Percentiles rank a stretch among this genome's conserved stretches.
Evolutionary conservation across 2,797 vertebrate species (phyloP).

Genomic region (Manis javanica): DNA sequence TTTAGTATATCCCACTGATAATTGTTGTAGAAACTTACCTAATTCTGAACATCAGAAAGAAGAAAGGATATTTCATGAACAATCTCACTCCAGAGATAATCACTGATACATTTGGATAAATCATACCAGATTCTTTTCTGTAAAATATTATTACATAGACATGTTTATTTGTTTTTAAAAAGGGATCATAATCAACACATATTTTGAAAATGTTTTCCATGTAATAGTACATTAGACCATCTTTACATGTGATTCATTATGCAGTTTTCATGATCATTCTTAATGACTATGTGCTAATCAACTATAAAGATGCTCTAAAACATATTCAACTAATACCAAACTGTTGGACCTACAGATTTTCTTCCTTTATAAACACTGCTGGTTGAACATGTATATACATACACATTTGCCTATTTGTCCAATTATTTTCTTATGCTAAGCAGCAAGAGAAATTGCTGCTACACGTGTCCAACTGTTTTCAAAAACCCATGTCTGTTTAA

Average conservation of each 20-base stretch:
- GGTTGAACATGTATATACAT: neutral
- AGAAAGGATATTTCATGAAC: neutral
- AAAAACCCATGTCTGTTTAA: neutral
- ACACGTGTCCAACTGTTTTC: neutral
- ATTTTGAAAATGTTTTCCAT: neutral
- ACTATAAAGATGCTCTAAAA: neutral
- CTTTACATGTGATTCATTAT: neutral
- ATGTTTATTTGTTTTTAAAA: neutral
- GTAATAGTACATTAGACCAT: neutral
- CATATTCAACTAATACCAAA: neutral
- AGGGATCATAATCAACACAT: neutral
- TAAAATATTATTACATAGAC: neutral
- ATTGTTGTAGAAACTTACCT: neutral
- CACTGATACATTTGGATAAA: neutral
- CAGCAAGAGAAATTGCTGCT: neutral
- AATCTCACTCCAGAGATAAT: neutral
- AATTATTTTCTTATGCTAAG: neutral
- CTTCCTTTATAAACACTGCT: neutral
- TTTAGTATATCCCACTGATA: neutral
- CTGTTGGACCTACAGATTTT: neutral
- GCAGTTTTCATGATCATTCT: neutral
- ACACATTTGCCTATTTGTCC: neutral
- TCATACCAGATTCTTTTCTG: neutral
- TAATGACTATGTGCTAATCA: neutral
- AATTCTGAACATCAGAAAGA: neutral